Conservation (phyloP, 2,888 invertebrate species). For the Lasioglossum pauxillum region DNA sequence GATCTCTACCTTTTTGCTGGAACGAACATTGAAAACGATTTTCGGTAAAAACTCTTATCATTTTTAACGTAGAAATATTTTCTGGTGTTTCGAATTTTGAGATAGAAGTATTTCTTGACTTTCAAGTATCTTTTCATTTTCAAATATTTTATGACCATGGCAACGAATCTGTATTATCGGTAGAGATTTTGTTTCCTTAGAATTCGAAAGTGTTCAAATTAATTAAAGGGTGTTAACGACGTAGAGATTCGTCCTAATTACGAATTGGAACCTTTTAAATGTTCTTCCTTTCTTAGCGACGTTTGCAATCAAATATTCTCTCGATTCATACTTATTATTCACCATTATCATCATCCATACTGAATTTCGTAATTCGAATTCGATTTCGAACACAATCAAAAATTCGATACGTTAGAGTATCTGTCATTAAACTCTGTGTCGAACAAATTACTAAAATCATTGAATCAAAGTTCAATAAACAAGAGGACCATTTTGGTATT, state of each 20-base stretch:
- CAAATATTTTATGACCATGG: neutral
- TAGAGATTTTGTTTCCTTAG: slow-evolving; percentile 5
- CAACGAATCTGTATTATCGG: neutral
- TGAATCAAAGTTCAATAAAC: neutral
- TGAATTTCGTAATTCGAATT: neutral
- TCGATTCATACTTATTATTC: neutral
- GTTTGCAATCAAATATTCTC: neutral
- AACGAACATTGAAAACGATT: neutral
- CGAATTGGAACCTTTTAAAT: neutral
- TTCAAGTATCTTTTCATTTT: neutral
- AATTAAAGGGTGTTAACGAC: neutral
- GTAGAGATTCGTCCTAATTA: neutral
- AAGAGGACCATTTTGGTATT: neutral
- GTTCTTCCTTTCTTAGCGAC: neutral
- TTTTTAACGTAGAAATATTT: neutral
- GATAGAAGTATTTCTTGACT: neutral
- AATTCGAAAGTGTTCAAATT: neutral
- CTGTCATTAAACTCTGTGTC: neutral
- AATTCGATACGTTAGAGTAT: neutral
- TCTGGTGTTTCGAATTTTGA: neutral
- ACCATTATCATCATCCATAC: neutral
- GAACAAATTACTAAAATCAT: neutral
- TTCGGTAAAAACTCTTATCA: neutral
- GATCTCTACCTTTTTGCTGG: neutral
- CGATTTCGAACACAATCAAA: neutral